Conservation (phyloP, 2,113 vertebrate genomes). For the Cathartes aura region DNA sequence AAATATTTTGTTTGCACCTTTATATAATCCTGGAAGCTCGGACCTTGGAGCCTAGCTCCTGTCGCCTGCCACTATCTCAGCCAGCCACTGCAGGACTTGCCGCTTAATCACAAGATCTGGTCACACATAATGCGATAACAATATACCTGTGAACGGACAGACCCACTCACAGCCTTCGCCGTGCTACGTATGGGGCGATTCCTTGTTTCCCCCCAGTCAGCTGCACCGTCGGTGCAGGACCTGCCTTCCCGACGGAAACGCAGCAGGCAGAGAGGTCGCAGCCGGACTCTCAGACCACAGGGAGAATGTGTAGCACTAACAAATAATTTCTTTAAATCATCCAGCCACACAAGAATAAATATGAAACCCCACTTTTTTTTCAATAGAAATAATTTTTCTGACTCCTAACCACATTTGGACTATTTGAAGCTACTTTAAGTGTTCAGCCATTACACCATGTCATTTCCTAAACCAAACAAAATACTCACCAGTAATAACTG, state of each 20-base stretch:
- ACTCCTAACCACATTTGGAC: slow-evolving; percentile 15
- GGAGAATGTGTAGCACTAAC: not conserved
- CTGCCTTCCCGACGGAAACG: not conserved
- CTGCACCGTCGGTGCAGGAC: accelerated
- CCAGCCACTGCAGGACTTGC: accelerated
- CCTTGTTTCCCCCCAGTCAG: no score
- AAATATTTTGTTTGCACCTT: not conserved
- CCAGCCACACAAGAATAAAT: slow-evolving; percentile 7
- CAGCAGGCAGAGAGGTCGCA: not conserved
- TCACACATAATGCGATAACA: accelerated
- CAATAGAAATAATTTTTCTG: not conserved
- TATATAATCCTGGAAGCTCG: not conserved
- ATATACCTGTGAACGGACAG: accelerated
- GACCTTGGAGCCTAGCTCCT: not conserved
- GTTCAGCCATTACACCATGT: not conserved
- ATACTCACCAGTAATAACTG: not conserved
- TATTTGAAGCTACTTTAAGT: not conserved
- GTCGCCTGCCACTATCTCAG: not conserved
- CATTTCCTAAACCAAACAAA: slow-evolving; percentile 51
- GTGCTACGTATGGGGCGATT: accelerated
- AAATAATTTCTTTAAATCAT: not conserved
- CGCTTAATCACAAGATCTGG: not conserved
- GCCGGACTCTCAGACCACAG: accelerated
- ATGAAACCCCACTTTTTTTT: not conserved
- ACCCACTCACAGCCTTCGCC: accelerated